Evolutionary conservation across 2,888 invertebrate species (phyloP).

Genomic region (Aethes cnicana): DNA sequence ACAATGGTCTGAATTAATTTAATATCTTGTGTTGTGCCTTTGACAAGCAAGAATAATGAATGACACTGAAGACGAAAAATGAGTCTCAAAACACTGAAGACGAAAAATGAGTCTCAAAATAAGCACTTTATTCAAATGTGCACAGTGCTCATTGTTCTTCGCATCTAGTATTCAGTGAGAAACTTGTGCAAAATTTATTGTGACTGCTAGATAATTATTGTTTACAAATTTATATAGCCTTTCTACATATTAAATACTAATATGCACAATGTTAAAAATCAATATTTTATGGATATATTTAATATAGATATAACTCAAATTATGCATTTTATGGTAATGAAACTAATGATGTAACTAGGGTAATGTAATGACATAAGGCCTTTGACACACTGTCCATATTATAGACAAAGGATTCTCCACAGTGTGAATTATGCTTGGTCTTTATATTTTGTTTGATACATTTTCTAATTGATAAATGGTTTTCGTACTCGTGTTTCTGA

Average conservation of each 20-base stretch:
- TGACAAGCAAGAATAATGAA: conserved; percentile 56
- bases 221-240: conserved; percentile 58
- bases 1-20: conserved; percentile 16
- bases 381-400: conserved; percentile 5
- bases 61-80: conserved; percentile 47
- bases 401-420: not conserved
- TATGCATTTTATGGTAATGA: conserved; percentile 35
- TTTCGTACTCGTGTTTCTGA: conserved; percentile 74
- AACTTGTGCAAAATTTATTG: conserved; percentile 72
- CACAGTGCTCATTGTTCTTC: conserved; percentile 46
- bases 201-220: conserved; percentile 73
- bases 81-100: conserved; percentile 46
- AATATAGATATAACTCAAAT: conserved; percentile 46
- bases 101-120: conserved; percentile 33
- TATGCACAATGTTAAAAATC: conserved; percentile 80
- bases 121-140: not conserved
- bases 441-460: conserved; percentile 1
- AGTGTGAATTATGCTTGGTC: not conserved
- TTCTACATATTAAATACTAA: conserved; percentile 68
- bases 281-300: conserved; percentile 75
- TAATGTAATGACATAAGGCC: conserved; percentile 5
- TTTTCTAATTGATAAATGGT: conserved; percentile 35
- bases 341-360: conserved; percentile 33
- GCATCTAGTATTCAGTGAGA: conserved; percentile 55
- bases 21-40: conserved; percentile 74